phyloP scores from a whole-genome alignment of 2,888 invertebrate genomes.

The Anarsia innoxiella region DNA sequence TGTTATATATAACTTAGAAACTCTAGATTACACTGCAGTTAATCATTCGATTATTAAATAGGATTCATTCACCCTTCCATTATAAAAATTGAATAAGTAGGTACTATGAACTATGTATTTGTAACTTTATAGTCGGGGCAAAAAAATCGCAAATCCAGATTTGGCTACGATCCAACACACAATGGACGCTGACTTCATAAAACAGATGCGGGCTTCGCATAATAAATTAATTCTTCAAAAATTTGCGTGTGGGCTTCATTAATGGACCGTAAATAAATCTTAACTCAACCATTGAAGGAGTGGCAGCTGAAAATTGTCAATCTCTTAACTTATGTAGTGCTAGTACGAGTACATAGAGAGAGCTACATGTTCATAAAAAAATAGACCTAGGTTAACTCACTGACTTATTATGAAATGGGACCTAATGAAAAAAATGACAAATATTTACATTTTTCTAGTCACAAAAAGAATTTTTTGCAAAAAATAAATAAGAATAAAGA shows the following conservation, averaged over 20 bases:
- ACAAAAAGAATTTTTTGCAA: too few species aligned
- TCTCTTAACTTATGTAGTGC: background rate
- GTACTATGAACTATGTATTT: too few species aligned
- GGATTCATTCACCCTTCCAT: too few species aligned
- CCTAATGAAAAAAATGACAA: too few species aligned
- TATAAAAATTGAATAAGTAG: too few species aligned
- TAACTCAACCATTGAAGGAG: slow-evolving; percentile 35
- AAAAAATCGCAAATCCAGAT: slow-evolving; percentile 40
- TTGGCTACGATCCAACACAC: slow-evolving; percentile 50
- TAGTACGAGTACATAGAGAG: too few species aligned
- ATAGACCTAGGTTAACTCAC: too few species aligned
- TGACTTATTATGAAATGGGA: too few species aligned
- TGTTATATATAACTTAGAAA: background rate
- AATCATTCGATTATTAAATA: background rate
- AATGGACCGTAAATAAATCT: slow-evolving; percentile 35
- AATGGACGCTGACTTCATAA: slow-evolving; percentile 50
- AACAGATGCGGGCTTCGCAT: slow-evolving; percentile 32
- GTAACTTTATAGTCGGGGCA: too few species aligned
- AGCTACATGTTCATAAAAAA: too few species aligned
- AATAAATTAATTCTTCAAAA: slow-evolving; percentile 44
- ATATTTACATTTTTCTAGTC: too few species aligned
- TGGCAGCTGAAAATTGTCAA: slow-evolving; percentile 30
- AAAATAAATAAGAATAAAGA: too few species aligned
- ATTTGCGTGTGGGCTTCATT: slow-evolving; percentile 46
- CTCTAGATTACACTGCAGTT: background rate